Conservation (phyloP, 2,797 vertebrate species). For the Rhadinocentrus ornatus region DNA sequence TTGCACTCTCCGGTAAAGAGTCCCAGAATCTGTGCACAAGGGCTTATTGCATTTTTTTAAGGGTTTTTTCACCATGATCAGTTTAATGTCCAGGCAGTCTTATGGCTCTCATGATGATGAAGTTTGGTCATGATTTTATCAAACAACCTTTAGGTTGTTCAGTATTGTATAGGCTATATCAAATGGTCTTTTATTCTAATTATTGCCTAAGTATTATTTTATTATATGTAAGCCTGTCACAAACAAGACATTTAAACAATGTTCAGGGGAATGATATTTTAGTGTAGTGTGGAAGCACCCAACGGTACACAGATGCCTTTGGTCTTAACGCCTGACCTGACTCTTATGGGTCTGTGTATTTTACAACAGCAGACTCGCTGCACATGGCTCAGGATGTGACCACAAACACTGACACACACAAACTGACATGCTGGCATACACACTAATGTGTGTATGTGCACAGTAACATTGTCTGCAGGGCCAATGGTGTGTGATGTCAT, state of each 20-base stretch:
- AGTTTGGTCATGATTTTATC: neutral
- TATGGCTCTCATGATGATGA: neutral
- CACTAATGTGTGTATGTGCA: slow-evolving; percentile 31
- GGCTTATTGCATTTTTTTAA: neutral
- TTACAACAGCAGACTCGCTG: slow-evolving; percentile 40
- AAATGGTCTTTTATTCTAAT: neutral
- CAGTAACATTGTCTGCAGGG: slow-evolving; percentile 66
- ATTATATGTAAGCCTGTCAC: slow-evolving; percentile 10
- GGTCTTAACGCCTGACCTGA: slow-evolving; percentile 49
- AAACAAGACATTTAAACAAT: neutral
- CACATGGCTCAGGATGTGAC: slow-evolving; percentile 74
- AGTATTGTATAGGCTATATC: neutral
- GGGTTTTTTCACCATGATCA: neutral
- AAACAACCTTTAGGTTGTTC: neutral
- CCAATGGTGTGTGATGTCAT: slow-evolving; percentile 80
- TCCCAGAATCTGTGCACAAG: neutral
- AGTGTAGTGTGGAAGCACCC: neutral
- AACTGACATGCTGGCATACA: slow-evolving; percentile 29
- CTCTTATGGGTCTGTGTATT: slow-evolving; percentile 41
- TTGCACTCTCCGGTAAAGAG: neutral
- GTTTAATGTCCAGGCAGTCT: neutral
- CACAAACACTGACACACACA: slow-evolving; percentile 47
- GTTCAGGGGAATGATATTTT: neutral
- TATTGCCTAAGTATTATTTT: slow-evolving; percentile 5
- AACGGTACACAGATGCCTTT: slow-evolving; percentile 56